Percentiles rank a stretch among this genome's conserved stretches.
phyloP scores from a whole-genome alignment of 2,113 vertebrate genomes.

The Grallaria varia region DNA sequence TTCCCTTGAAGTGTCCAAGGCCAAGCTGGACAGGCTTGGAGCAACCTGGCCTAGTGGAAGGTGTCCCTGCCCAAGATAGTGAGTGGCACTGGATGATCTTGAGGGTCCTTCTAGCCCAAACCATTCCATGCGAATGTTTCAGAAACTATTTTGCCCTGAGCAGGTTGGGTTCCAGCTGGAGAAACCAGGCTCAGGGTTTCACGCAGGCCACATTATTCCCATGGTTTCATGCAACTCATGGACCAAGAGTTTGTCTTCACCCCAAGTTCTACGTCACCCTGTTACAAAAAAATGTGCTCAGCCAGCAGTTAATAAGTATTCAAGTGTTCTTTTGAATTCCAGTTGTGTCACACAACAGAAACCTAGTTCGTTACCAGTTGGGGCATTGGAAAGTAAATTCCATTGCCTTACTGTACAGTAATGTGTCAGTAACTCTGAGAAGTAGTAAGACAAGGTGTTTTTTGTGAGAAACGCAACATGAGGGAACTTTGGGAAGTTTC shows the following conservation, averaged over 20 bases:
- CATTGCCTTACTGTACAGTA: background rate
- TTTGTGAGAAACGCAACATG: background rate
- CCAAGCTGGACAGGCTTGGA: background rate
- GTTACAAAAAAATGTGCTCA: background rate
- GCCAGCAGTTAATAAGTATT: background rate
- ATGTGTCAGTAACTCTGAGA: background rate
- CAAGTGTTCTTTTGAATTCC: background rate
- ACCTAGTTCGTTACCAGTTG: too few species aligned
- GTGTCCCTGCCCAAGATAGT: background rate
- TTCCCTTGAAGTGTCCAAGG: background rate
- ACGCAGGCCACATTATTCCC: background rate
- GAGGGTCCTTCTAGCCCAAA: accelerated
- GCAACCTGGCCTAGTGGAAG: background rate
- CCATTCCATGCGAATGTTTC: background rate
- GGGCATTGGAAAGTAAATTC: background rate
- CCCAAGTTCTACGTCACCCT: background rate
- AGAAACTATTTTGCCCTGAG: background rate
- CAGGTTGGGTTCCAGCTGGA: background rate
- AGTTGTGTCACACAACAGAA: background rate
- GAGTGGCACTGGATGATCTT: accelerated
- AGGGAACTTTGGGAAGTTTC: background rate
- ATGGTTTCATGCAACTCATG: background rate
- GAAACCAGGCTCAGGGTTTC: background rate
- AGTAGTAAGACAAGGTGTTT: too few species aligned
- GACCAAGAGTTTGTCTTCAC: background rate